Evolutionary conservation across 2,797 vertebrate species (phyloP).

Genomic region (Pyrocephalus nanus): DNA sequence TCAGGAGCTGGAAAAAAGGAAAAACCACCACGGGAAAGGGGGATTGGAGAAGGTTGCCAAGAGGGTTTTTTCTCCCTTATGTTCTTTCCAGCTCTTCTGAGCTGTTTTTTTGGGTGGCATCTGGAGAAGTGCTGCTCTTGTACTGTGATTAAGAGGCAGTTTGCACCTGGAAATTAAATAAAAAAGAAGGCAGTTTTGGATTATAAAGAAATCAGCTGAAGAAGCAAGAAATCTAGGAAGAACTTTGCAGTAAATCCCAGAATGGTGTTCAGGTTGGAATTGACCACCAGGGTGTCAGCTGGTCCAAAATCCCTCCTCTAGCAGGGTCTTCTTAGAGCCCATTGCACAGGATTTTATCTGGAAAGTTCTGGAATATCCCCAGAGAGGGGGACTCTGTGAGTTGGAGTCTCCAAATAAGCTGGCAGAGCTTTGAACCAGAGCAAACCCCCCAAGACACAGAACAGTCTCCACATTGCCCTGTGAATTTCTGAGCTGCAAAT

Average conservation of each 20-base stretch:
- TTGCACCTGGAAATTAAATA: background rate
- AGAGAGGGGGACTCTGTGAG: rapidly evolving
- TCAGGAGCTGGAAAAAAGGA: background rate
- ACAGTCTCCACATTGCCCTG: rapidly evolving
- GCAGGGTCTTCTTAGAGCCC: background rate
- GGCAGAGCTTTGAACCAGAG: background rate
- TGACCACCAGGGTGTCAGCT: rapidly evolving
- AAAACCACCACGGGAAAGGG: background rate
- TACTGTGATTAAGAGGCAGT: background rate
- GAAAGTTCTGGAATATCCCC: background rate
- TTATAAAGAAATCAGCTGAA: background rate
- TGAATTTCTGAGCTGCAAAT: background rate
- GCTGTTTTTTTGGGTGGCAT: background rate
- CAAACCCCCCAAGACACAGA: rapidly evolving
- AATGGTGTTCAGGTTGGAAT: background rate
- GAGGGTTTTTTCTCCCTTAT: background rate
- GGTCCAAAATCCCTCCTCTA: too few species aligned
- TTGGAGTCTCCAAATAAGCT: rapidly evolving
- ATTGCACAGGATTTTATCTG: background rate
- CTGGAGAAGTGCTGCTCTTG: background rate
- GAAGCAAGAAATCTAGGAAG: background rate
- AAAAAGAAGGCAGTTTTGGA: background rate
- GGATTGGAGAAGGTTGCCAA: background rate
- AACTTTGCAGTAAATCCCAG: background rate
- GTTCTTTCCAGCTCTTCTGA: background rate